A percentile compares a stretch with the other conserved stretches of the same genome.
Conservation (phyloP, 2,888 invertebrate species). For the Acrocyrtus sp. region DNA sequence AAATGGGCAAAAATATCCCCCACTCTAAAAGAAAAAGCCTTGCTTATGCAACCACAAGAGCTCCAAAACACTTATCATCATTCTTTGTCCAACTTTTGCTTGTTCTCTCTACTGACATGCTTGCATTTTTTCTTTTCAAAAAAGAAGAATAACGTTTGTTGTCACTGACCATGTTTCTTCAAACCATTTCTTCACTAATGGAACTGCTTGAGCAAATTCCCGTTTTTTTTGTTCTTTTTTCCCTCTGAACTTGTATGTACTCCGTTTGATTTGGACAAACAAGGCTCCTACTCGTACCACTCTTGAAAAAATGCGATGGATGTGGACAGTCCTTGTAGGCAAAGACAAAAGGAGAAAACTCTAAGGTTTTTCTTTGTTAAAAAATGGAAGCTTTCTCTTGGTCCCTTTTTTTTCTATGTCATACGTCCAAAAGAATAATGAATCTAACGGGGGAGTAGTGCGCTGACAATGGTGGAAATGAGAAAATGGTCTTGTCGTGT, state of each 20-base stretch:
- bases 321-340: neutral
- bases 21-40: neutral
- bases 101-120: constrained; percentile 37
- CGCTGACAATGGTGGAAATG: neutral
- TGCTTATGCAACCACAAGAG: constrained; percentile 40
- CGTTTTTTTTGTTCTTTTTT: constrained; percentile 12
- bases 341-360: constrained; percentile 23
- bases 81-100: constrained; percentile 40
- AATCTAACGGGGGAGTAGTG: constrained; percentile 28
- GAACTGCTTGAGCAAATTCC: constrained; percentile 17
- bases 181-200: constrained; percentile 22
- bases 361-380: constrained; percentile 18
- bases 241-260: constrained; percentile 1
- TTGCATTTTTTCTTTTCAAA: constrained; percentile 14
- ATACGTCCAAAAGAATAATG: constrained; percentile 44
- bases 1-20: neutral
- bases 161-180: constrained; percentile 46
- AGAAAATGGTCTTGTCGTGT: too few relatives aligned
- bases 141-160: constrained; percentile 16
- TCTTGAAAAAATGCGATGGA: constrained; percentile 19
- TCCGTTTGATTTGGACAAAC: constrained; percentile 37
- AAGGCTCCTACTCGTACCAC: too few relatives aligned
- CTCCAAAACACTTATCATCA: constrained; percentile 52
- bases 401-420: constrained; percentile 24
- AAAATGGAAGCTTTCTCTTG: constrained; percentile 10